Evolutionary conservation across 2,888 invertebrate species (phyloP).

Genomic region (Clanis bilineata): DNA sequence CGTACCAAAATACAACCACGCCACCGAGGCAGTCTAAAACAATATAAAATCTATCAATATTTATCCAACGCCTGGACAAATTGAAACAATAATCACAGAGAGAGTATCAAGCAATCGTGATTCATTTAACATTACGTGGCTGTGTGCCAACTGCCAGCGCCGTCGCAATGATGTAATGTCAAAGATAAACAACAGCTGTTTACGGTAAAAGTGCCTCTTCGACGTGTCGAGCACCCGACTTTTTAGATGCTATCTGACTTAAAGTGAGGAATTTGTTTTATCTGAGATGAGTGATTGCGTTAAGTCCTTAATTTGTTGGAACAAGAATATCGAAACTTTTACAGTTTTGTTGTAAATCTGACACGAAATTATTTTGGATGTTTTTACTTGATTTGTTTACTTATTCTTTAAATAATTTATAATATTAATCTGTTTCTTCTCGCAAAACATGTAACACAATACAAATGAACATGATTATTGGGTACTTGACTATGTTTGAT

Average conservation of each 20-base stretch:
- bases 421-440: no score
- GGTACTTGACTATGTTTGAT: no score
- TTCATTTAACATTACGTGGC: constrained; percentile 1
- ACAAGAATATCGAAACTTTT: not conserved
- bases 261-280: not conserved
- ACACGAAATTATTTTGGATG: no score
- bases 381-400: no score
- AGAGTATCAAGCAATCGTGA: not conserved
- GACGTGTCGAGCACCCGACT: not conserved
- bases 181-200: constrained; percentile 14
- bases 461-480: no score
- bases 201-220: not conserved
- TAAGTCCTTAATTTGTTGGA: not conserved
- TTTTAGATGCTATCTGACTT: not conserved
- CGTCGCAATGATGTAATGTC: constrained; percentile 3
- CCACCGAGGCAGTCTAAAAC: no score
- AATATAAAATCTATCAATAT: not conserved
- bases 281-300: not conserved
- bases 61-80: not conserved
- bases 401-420: no score
- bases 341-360: not conserved
- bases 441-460: no score
- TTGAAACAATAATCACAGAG: constrained; percentile 6
- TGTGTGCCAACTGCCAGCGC: not conserved
- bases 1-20: no score